Conservation (phyloP, 1,140 invertebrate genomes). For the Aphaenogaster floridana region DNA sequence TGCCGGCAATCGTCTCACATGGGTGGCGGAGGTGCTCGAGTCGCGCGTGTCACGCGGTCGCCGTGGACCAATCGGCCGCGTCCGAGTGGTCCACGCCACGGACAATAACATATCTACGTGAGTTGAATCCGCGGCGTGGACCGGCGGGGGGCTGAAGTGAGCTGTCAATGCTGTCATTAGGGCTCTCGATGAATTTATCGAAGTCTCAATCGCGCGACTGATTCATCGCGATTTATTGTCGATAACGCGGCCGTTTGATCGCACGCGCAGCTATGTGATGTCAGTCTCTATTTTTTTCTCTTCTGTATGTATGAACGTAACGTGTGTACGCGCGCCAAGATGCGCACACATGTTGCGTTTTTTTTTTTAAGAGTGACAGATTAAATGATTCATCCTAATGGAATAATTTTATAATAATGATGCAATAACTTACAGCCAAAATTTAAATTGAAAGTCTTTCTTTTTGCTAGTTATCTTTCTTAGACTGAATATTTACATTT, state of each 20-base stretch:
- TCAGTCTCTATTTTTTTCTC: not conserved
- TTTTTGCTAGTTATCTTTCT: not conserved
- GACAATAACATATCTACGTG: not conserved
- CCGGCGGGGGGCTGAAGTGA: too few species aligned
- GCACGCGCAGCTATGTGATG: too few species aligned
- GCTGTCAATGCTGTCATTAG: not conserved
- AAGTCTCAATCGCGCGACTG: not conserved
- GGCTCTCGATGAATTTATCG: not conserved
- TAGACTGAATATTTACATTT: too few species aligned
- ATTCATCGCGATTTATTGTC: not conserved
- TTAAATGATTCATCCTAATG: not conserved
- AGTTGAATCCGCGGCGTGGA: not conserved
- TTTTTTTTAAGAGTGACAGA: not conserved
- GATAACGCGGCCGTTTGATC: not conserved
- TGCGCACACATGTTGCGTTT: not conserved
- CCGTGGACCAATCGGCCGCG: slow-evolving; percentile 9
- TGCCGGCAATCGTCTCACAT: not conserved
- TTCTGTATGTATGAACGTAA: too few species aligned
- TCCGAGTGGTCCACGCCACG: not conserved
- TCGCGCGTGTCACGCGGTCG: slow-evolving; percentile 16
- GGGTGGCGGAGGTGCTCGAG: not conserved
- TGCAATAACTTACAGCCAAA: not conserved
- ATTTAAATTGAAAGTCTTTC: not conserved
- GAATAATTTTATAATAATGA: not conserved
- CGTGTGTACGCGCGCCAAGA: too few species aligned